Percentiles rank a stretch among this genome's conserved stretches.
Conservation (phyloP, 2,797 vertebrate genomes). For the Spinibarbus caldwelli region DNA sequence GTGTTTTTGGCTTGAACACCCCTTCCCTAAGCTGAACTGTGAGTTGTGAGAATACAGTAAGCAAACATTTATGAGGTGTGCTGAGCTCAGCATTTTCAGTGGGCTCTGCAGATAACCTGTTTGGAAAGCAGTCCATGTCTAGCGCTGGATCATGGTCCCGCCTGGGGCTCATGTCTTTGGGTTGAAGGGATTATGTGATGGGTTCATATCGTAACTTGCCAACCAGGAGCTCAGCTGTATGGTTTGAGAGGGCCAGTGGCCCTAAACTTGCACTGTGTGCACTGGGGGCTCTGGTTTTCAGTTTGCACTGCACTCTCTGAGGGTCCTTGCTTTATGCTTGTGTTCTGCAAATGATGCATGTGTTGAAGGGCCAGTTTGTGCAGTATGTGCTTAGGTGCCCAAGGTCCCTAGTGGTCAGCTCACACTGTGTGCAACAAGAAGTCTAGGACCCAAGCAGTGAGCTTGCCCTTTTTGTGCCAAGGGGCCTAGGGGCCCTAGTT, state of each 20-base stretch:
- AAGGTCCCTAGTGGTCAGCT: not conserved
- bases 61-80: conserved; percentile 1
- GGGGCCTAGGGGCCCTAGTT: not conserved
- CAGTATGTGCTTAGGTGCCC: not conserved
- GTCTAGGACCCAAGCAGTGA: too few species aligned
- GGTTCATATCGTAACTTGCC: not conserved
- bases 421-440: not conserved
- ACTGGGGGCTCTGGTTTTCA: too few species aligned
- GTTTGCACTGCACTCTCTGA: not conserved
- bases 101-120: not conserved
- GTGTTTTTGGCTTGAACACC: not conserved
- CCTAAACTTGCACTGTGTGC: not conserved
- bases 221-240: not conserved
- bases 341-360: too few species aligned
- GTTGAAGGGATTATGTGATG: not conserved
- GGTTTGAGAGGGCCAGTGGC: not conserved
- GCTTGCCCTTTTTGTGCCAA: too few species aligned
- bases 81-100: conserved; percentile 15
- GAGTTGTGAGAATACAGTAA: not conserved
- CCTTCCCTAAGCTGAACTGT: not conserved
- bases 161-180: not conserved
- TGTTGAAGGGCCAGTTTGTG: not conserved
- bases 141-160: not conserved
- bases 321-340: too few species aligned
- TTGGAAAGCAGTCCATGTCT: not conserved